Base-by-base conservation (phyloP, 2,113 vertebrate genomes). In the Rhinopomastus cyanomelas region DNA sequence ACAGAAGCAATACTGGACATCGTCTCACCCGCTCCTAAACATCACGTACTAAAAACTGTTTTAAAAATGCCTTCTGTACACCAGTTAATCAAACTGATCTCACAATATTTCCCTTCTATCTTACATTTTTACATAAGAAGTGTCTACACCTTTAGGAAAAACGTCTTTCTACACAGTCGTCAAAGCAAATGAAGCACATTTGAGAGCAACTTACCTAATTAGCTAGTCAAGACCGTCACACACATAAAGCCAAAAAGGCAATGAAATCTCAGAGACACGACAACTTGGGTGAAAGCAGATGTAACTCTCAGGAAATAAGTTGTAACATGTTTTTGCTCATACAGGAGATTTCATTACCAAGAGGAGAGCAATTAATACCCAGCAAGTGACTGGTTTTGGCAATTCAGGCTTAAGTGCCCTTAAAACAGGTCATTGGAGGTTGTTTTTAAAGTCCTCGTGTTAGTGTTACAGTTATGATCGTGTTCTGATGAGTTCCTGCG, bases 151-250 rank as follows among this genome's bases (percentile, higher is more conserved):
- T 85, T 72, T 42, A 67, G 85, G 67, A 83, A 76, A 89, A 94
- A 67, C 10, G 51, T 11, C 27, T 53, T 71, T 48, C 26, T 71
- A 76, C 74, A 49, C 69, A 55, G 76, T 3, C 17, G 5, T 30
- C 57, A 78, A 37, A 86, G 48, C 39, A 82, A 81, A 81, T 4
- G 32, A 76, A 59, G 16, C 72, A 53, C 1, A 4, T 29, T 73
- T 64, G 72, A 86, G 34, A 71, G 39, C 56, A 85, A 85, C 89
- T 92, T 94, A 87, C 85, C 76, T 49, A 92, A 52, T 72, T 9
- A 85, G 57, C 57, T 88, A 15, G 76, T 36, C 53, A 68, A 69
- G 72, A 52, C 55, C 55, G 80, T 65, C 37, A 48, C 37, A 77
- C n/a, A 18, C 5, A n/a, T 59, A 61, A 94, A 92, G 67, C 39